These are phyloP conservation scores for Orchesellides sinensis DNA, from an alignment of 2,888 invertebrate genomes.

Conservation along the genomic window DNA sequence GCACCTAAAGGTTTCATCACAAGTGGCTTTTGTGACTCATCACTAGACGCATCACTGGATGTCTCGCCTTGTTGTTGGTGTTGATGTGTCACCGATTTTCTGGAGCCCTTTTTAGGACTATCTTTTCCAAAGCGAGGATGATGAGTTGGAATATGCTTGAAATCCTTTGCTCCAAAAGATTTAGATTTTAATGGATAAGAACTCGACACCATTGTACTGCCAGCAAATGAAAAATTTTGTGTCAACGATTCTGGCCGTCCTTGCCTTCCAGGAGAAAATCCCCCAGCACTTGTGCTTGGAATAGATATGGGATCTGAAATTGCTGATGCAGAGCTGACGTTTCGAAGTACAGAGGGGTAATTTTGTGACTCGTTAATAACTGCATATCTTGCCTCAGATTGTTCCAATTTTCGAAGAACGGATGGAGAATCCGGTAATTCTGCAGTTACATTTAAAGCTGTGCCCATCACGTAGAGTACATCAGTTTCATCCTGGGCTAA, in stretches of 20 bases:
- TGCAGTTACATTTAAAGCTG: slow-evolving; percentile 69
- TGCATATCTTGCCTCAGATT: slow-evolving; percentile 63
- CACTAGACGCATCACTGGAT: slow-evolving; percentile 73
- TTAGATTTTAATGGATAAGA: slow-evolving; percentile 63
- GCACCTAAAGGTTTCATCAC: slow-evolving; percentile 64
- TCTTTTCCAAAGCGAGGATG: slow-evolving; percentile 50
- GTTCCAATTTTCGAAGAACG: slow-evolving; percentile 67
- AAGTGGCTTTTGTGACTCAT: slow-evolving; percentile 73
- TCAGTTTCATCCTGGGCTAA: slow-evolving; percentile 74
- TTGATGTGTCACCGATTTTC: slow-evolving; percentile 24
- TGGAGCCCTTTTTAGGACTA: slow-evolving; percentile 55
- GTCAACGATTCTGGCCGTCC: slow-evolving; percentile 27
- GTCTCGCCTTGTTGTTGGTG: slow-evolving; percentile 50
- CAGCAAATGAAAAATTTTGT: slow-evolving; percentile 61
- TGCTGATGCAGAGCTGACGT: slow-evolving; percentile 61
- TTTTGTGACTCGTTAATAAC: slow-evolving; percentile 61
- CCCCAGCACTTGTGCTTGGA: slow-evolving; percentile 43
- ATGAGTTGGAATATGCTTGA: slow-evolving; percentile 24
- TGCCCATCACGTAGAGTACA: slow-evolving; percentile 73
- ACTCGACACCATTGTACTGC: slow-evolving; percentile 29
- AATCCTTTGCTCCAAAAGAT: slow-evolving; percentile 65
- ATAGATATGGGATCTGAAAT: slow-evolving; percentile 66
- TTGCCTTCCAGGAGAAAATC: slow-evolving; percentile 28
- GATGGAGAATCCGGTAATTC: slow-evolving; percentile 73
- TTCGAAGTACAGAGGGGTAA: slow-evolving; percentile 29